Conservation (phyloP, 2,113 vertebrate genomes). For the Colius striatus region DNA sequence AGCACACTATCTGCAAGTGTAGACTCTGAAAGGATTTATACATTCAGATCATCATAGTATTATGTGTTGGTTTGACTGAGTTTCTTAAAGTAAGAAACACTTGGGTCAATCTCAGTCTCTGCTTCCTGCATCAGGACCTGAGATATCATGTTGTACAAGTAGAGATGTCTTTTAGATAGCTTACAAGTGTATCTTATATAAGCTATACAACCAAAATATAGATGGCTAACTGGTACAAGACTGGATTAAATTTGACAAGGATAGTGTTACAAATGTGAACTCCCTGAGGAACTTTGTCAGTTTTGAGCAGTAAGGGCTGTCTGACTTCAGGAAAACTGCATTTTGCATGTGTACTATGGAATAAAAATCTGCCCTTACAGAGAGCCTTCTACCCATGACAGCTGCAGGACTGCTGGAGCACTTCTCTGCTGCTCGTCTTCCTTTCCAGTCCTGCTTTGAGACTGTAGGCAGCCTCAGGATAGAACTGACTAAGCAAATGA, state of each 20-base stretch:
- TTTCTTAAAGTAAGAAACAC: conserved; percentile 7
- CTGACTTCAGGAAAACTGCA: not conserved
- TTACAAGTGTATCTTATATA: conserved; percentile 13
- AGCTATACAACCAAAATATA: not conserved
- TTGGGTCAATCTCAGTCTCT: not conserved
- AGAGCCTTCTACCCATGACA: not conserved
- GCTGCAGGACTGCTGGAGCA: fast-evolving
- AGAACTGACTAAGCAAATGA: not conserved
- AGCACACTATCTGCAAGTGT: not conserved
- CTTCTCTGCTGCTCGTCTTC: not conserved
- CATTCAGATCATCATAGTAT: not conserved
- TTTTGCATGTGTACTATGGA: not conserved
- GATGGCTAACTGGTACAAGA: conserved; percentile 18
- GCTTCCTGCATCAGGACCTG: not conserved
- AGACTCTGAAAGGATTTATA: not conserved
- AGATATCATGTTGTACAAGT: not conserved
- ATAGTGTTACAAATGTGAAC: not conserved
- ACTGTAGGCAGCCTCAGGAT: not conserved
- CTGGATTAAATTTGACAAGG: conserved; percentile 37
- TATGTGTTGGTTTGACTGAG: not conserved
- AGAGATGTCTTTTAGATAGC: not conserved
- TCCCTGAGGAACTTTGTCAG: conserved; percentile 21
- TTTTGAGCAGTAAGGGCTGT: not conserved
- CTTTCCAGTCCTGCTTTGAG: not conserved
- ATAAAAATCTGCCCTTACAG: not conserved